Evolutionary conservation across 2,888 invertebrate genomes (phyloP), one percentile per base, ranked within the genome.

Genomic region (Alloplasta piceator): DNA sequence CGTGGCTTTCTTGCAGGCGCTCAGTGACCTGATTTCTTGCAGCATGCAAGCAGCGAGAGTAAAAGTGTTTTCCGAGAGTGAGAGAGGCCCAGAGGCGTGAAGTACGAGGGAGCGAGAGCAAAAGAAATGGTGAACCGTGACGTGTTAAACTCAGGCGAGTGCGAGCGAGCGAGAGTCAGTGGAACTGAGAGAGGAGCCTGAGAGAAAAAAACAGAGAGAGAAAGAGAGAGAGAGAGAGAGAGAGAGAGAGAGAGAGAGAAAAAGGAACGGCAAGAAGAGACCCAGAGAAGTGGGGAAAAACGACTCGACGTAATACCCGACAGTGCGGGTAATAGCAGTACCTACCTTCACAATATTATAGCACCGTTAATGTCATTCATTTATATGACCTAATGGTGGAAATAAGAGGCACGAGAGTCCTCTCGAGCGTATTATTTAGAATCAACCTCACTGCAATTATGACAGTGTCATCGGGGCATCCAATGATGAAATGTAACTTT

Each of bases 281-380:
- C 83, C 82, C 82, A 83, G 84, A 83, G 84, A 82, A 80, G 79
- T 82, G 84, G 85, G 84, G 87, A 85, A 84, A 26, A 26, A 84
- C 86, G 85, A 87, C 86, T 56, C 85, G 85, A 91, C 91, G 91
- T 91, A 91, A 91, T 91, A 91, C 87, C 77, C 90, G 90, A 89
- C 90, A n/a, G 60, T 55, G 87, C 91, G 90, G 26, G 90, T 91
- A 91, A 91, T 90, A 90, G 90, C 86, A 87, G 86, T 83, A 79
- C 80, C 82, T 84, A 83, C 83, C 80, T 82, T 74, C 88, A 89
- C 89, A 89, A 91, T 91, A 91, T 91, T 91, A 91, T 91, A 90
- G 89, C 89, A 89, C 89, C 87, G 90, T 89, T 91, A 91, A 91
- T 91, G 90, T 90, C 91, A 91, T 91, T 91, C 89, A 91, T 91